Evolutionary conservation across 37 sponge, comb jelly and placozoan genomes (phyloP).

Genomic region (Theonella swinhoei): DNA sequence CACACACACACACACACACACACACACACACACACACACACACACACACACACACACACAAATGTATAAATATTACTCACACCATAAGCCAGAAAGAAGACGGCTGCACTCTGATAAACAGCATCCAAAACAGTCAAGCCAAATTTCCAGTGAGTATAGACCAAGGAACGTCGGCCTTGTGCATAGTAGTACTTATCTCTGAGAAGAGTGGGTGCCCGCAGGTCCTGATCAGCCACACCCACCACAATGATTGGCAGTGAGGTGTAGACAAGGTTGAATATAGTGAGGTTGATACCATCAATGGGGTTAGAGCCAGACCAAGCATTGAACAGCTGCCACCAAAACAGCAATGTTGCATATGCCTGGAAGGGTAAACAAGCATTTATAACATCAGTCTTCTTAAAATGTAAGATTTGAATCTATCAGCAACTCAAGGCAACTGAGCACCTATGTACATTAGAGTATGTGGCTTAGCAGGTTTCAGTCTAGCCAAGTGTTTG

Average conservation of each 20-base stretch:
- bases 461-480: too few species aligned
- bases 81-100: conserved; percentile 63
- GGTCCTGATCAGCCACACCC: conserved; percentile 71
- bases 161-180: conserved; percentile 35
- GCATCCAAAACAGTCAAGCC: conserved; percentile 65
- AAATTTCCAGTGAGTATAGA: conserved; percentile 54
- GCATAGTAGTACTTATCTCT: conserved; percentile 27
- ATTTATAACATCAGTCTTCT: too few species aligned
- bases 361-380: too few species aligned
- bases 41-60: too few species aligned
- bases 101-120: conserved; percentile 55
- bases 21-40: too few species aligned
- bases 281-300: conserved; percentile 65
- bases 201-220: conserved; percentile 31
- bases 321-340: conserved; percentile 76
- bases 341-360: conserved; percentile 65
- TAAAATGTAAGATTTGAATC: too few species aligned
- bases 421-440: too few species aligned
- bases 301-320: conserved; percentile 71
- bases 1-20: too few species aligned
- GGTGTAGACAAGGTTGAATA: conserved; percentile 83
- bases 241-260: conserved; percentile 67
- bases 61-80: conserved; percentile 24
- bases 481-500: too few species aligned
- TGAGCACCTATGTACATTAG: too few species aligned